Conservation (phyloP, 2,797 vertebrate genomes). For the Lagocephalus sceleratus region DNA sequence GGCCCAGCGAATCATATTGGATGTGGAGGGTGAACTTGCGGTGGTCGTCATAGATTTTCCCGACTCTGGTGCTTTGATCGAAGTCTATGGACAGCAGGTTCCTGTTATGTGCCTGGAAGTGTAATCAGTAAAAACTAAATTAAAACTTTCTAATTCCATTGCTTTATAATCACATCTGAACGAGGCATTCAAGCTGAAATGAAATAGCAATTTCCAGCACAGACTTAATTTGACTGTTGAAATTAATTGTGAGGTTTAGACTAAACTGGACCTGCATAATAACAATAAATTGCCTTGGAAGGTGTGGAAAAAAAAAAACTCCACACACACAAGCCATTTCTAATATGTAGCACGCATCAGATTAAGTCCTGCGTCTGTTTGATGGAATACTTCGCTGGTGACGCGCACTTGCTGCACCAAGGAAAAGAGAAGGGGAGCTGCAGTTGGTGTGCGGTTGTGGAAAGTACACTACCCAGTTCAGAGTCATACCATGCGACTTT, state of each 20-base stretch:
- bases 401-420: background rate
- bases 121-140: slow-evolving; percentile 8
- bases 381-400: slow-evolving; percentile 27
- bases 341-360: slow-evolving; percentile 6
- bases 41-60: slow-evolving; percentile 98
- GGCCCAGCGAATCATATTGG: slow-evolving; percentile 88
- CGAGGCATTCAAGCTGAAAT: slow-evolving; percentile 31
- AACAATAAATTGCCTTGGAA: slow-evolving; percentile 42
- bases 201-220: slow-evolving; percentile 27
- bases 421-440: slow-evolving; percentile 26
- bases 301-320: slow-evolving; percentile 5
- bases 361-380: slow-evolving; percentile 31
- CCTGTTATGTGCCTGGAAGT: slow-evolving; percentile 90
- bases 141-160: slow-evolving; percentile 20
- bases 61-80: slow-evolving; percentile 89
- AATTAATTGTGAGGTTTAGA: slow-evolving; percentile 58
- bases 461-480: slow-evolving; percentile 37
- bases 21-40: slow-evolving; percentile 98
- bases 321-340: background rate
- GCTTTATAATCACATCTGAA: slow-evolving; percentile 23
- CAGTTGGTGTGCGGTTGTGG: slow-evolving; percentile 15
- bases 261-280: slow-evolving; percentile 36
- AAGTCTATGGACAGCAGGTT: slow-evolving; percentile 98
- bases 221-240: slow-evolving; percentile 45
- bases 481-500: slow-evolving; percentile 23